Evolutionary conservation across 37 sponge, comb jelly and placozoan species (phyloP).

Genomic region (Spongilla lacustris): DNA sequence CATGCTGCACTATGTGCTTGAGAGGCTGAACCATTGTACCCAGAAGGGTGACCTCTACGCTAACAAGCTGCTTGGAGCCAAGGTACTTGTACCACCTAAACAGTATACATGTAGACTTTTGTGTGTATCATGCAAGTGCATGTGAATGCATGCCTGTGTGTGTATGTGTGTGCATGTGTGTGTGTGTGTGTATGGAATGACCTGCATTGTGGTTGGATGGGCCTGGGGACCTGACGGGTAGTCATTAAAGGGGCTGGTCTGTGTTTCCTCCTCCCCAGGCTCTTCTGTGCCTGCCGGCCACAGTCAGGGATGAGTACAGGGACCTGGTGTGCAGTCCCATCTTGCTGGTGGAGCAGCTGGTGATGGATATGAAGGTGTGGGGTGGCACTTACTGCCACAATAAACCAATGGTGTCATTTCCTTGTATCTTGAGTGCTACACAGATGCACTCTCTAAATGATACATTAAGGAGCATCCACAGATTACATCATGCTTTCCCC

Average conservation of each 20-base stretch:
- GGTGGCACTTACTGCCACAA: too few relatives aligned
- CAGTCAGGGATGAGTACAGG: constrained; percentile 37
- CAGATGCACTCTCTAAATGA: too few relatives aligned
- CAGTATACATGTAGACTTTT: constrained; percentile 8
- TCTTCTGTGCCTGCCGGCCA: constrained; percentile 65
- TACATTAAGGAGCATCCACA: too few relatives aligned
- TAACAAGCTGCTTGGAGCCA: constrained; percentile 60
- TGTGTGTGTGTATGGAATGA: too few relatives aligned
- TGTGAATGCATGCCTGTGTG: constrained; percentile 19
- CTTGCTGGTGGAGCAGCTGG: constrained; percentile 85
- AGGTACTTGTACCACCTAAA: too few relatives aligned
- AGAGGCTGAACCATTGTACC: constrained; percentile 4
- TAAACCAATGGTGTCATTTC: too few relatives aligned
- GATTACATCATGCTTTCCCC: too few relatives aligned
- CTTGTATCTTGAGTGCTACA: too few relatives aligned
- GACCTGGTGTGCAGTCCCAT: constrained; percentile 55
- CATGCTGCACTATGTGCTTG: constrained; percentile 56
- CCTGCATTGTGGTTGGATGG: too few relatives aligned
- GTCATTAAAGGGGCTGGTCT: too few relatives aligned
- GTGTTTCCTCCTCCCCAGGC: constrained; percentile 43
- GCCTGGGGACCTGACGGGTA: too few relatives aligned
- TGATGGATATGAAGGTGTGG: constrained; percentile 87
- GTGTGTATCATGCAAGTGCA: constrained; percentile 14
- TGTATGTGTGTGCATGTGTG: constrained; percentile 33
- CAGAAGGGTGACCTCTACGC: constrained; percentile 17